These are phyloP conservation scores for Atractosteus spatula DNA, from an alignment of 2,113 vertebrate species.

Conservation along the genomic window DNA sequence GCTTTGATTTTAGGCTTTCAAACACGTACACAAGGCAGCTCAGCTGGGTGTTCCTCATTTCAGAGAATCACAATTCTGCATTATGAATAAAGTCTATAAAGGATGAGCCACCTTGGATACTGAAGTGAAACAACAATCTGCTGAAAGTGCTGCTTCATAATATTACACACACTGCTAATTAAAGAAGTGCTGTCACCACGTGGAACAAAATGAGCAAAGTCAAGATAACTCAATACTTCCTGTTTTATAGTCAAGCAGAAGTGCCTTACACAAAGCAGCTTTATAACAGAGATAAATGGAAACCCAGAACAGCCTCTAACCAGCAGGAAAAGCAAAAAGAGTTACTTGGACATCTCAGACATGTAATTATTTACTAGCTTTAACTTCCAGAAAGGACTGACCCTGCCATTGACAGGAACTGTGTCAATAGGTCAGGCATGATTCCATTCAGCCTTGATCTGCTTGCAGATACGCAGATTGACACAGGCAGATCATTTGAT, in stretches of 20 bases:
- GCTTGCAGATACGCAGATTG: too few species aligned
- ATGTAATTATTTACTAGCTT: too few species aligned
- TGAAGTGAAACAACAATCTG: neutral
- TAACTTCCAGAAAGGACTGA: too few species aligned
- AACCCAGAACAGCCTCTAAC: constrained; percentile 6
- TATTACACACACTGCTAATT: neutral
- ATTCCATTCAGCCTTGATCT: too few species aligned
- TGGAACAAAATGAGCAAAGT: constrained; percentile 1
- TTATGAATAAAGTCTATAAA: neutral
- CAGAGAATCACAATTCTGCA: neutral
- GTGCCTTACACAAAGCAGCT: neutral
- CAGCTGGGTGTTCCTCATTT: neutral
- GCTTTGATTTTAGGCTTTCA: neutral
- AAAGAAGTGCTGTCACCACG: constrained; percentile 5
- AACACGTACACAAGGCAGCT: neutral
- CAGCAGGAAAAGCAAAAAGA: constrained; percentile 24
- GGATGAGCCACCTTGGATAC: neutral
- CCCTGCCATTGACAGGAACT: too few species aligned
- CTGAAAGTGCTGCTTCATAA: neutral
- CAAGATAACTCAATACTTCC: constrained; percentile 34
- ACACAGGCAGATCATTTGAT: too few species aligned
- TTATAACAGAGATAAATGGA: constrained; percentile 3
- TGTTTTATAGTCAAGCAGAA: constrained; percentile 38
- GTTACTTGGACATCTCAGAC: too few species aligned
- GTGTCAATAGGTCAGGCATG: too few species aligned